phyloP scores from a whole-genome alignment of 2,113 vertebrate genomes.

The Bos javanicus region DNA sequence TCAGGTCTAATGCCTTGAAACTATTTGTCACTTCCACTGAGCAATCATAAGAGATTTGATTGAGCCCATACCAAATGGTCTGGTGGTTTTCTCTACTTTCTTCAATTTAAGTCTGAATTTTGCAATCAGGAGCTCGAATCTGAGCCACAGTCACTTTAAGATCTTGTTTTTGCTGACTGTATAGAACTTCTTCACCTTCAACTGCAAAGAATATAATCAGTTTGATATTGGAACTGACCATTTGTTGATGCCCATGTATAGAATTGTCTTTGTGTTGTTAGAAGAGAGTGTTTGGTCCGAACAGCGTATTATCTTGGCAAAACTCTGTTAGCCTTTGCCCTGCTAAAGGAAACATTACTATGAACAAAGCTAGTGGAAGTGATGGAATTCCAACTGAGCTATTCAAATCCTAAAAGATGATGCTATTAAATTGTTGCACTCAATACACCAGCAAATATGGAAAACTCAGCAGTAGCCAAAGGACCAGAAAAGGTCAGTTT shows the following conservation, averaged over 20 bases:
- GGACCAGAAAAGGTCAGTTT: not conserved
- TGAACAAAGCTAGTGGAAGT: not conserved
- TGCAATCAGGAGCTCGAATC: not conserved
- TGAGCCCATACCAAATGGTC: not conserved
- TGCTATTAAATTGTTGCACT: not conserved
- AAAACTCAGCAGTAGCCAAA: not conserved
- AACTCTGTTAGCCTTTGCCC: not conserved
- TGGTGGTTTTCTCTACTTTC: not conserved
- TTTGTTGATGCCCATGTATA: not conserved
- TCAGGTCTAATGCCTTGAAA: not conserved
- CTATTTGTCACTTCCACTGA: not conserved
- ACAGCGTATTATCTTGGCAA: not conserved
- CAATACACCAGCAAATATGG: not conserved
- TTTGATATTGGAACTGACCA: not conserved
- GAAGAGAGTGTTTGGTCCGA: not conserved
- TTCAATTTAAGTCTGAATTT: not conserved
- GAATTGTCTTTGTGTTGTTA: not conserved
- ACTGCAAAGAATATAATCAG: not conserved
- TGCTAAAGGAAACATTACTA: not conserved
- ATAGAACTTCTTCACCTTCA: not conserved
- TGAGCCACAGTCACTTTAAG: not conserved
- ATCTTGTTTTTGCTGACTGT: not conserved
- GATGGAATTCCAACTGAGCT: not conserved
- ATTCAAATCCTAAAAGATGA: not conserved
- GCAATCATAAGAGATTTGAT: not conserved